Evolutionary conservation across 2,113 vertebrate genomes (phyloP).

Genomic region (Megaceryle maxima): DNA sequence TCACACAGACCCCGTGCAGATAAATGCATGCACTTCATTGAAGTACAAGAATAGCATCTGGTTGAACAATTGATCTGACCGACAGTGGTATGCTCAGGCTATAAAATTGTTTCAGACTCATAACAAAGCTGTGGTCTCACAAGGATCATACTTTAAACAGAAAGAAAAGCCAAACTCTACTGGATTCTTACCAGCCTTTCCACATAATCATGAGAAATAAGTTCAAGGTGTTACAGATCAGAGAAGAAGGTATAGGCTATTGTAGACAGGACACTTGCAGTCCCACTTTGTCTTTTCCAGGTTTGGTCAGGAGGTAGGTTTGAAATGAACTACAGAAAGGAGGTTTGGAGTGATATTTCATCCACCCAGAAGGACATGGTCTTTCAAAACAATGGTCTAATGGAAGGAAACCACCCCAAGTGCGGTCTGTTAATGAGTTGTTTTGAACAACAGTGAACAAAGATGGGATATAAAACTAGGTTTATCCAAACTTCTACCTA

Average conservation of each 20-base stretch:
- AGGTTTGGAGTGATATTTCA: background rate
- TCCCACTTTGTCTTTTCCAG: background rate
- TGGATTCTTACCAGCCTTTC: background rate
- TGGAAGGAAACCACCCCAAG: fast-evolving
- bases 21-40: background rate
- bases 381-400: background rate
- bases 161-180: background rate
- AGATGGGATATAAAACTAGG: background rate
- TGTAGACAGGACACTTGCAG: background rate
- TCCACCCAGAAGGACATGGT: background rate
- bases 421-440: background rate
- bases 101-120: background rate
- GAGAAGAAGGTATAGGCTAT: background rate
- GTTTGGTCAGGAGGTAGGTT: background rate
- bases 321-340: background rate
- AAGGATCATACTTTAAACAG: background rate
- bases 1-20: background rate
- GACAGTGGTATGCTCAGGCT: background rate
- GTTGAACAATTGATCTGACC: background rate
- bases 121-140: background rate
- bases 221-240: background rate
- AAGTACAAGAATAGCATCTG: background rate
- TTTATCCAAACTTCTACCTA: background rate
- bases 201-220: background rate
- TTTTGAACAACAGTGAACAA: background rate